Base-by-base conservation (phyloP, 2,113 vertebrate species). In the Ctenodactylus gundi region DNA sequence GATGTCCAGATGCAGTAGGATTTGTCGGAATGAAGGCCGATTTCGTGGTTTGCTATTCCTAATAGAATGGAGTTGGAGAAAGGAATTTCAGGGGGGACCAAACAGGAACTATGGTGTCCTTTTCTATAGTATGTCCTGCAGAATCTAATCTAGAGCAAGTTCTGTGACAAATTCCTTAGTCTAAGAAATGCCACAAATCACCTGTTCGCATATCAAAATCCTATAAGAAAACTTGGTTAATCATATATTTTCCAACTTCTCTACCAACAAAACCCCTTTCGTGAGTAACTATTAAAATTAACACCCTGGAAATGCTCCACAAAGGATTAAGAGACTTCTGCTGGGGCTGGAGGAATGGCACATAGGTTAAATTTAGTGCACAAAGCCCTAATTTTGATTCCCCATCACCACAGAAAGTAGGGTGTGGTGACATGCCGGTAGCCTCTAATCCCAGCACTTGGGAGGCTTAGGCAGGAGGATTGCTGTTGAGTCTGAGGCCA, bases 11-110 rank as follows among this genome's bases (percentile, higher is more conserved):
- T 99, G 99, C 55, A 99, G 98, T 81, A 99, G 98, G 97, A 99
- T 99, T 98, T 99, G 99, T 75, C 99, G 98, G 98, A 99, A 99
- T 39, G 99, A 99, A 0, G 99, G 99, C 10, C 99, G 98, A 96
- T 99, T 99, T 97, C 99, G 98, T 75, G 99, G 99, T 53, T 99
- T 99, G 98, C 99, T 99, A 97, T 99, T 99, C 99, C 99, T 99
- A 20, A 90, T 73, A 65, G 67, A 58, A 51, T 55, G 65, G 67
- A 84, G 10, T 72, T 90, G 31, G 77, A 51, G 46, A 49, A 5
- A 41, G 55, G 49, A 23, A 62, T 84, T 87, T 68, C 20, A 57
- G 9, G 67, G 73, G 21, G 13, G 31, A 62, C 6, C 12, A 65
- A 36, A 44, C 72, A 84, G 65, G 65, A 90, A 55, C 14, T 78